Evolutionary conservation across 2,797 vertebrate species (phyloP), one percentile per base, ranked within the genome.

Genomic region (Melanogrammus aeglefinus): DNA sequence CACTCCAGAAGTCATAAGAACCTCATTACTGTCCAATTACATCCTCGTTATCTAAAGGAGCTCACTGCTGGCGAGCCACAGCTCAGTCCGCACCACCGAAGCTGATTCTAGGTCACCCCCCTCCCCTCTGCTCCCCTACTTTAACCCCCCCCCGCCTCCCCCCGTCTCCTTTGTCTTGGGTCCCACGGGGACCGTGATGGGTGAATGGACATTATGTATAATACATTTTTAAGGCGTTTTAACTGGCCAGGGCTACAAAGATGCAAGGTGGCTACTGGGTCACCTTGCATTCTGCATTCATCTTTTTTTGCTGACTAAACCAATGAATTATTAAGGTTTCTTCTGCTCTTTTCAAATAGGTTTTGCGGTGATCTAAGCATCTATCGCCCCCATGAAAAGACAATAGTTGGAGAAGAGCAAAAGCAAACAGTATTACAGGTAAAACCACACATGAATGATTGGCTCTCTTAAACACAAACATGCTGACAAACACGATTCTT

Each of bases 91-190:
- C 91, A 85, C 87, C 88, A 89, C 75, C 47, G 44, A 82, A 92
- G 86, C 81, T 14, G 83, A 94, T 93, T 93, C 91, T 94, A 89
- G 92, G 93, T 93, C 92, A 94, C 87, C 89, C 33, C 70, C 36
- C 71, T 78, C n/a, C 76, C 18, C 82, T 73, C 39, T 44, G 18
- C 6, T 57, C 51, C 51, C 31, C 31, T 33, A 4, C 31, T 33
- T 33, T 33, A 33, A 33, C 31, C 31, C 31, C 31, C 31, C 31
- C 4, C 66, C 57, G 41, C 47, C 73, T 73, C 29, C 39, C 33
- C 73, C 36, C 14, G 41, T 85, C 89, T 89, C 82, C 77, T 82
- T 76, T 83, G 82, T 89, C 85, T 88, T 82, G 84, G 76, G 36
- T 85, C 79, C 76, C 79, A 13, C 86, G 82, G 88, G 88, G 79